phyloP scores from a whole-genome alignment of 2,797 vertebrate genomes.

The Tenualosa ilisha region DNA sequence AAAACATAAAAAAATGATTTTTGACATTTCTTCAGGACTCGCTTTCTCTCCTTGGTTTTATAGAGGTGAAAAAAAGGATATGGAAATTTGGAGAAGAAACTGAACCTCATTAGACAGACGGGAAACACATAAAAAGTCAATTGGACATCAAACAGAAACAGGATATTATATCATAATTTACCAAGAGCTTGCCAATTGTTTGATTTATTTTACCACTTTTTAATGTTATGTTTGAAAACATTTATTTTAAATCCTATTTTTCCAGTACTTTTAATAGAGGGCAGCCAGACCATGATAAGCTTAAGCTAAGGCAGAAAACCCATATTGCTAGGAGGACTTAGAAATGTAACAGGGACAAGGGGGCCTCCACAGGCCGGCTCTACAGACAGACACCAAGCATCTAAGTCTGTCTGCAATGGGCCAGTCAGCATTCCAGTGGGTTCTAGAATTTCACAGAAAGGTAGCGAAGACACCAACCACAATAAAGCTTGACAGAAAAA shows the following conservation, averaged over 20 bases:
- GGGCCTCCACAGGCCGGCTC: neutral
- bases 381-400: constrained; percentile 12
- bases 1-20: constrained; percentile 66
- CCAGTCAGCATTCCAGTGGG: constrained; percentile 39
- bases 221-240: constrained; percentile 50
- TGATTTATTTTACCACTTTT: constrained; percentile 57
- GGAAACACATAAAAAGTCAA: constrained; percentile 50
- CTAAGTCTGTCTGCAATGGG: constrained; percentile 36
- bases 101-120: constrained; percentile 49
- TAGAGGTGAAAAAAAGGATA: constrained; percentile 63
- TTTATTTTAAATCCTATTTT: constrained; percentile 49
- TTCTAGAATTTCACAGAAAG: constrained; percentile 53
- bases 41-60: constrained; percentile 53
- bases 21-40: constrained; percentile 63
- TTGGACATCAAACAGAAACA: constrained; percentile 59
- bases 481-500: constrained; percentile 36
- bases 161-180: constrained; percentile 68
- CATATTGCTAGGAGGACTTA: neutral
- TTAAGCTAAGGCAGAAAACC: constrained; percentile 41
- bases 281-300: constrained; percentile 39
- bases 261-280: constrained; percentile 45
- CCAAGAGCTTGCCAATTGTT: constrained; percentile 49
- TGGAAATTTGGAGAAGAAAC: constrained; percentile 48
- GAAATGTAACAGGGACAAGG: constrained; percentile 20
- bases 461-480: constrained; percentile 46